phyloP scores from a whole-genome alignment of 2,888 invertebrate genomes.

The Nomada ruficornis region DNA sequence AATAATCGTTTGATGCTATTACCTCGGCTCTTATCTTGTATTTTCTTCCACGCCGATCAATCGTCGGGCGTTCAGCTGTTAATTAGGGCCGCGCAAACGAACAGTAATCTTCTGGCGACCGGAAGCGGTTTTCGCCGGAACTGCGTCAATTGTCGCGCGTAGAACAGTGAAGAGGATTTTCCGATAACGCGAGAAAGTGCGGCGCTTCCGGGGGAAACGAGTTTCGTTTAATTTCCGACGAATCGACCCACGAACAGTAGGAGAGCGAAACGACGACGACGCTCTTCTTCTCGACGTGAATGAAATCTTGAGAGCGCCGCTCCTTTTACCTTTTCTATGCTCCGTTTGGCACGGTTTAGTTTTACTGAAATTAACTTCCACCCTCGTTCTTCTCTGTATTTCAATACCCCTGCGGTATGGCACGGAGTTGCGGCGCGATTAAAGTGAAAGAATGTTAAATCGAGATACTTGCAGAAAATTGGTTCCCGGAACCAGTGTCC shows the following conservation, averaged over 20 bases:
- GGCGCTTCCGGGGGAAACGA: slow-evolving; percentile 31
- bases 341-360: too few species aligned
- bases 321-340: not conserved
- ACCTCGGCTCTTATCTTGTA: not conserved
- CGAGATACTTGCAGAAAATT: slow-evolving; percentile 2
- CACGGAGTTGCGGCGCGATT: too few species aligned
- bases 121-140: slow-evolving; percentile 10
- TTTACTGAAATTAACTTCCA: too few species aligned
- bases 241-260: slow-evolving; percentile 4
- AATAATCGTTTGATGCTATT: not conserved
- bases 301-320: not conserved
- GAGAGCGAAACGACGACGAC: slow-evolving; percentile 25
- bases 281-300: not conserved
- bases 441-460: not conserved
- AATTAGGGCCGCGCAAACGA: not conserved
- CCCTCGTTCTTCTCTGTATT: not conserved
- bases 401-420: not conserved
- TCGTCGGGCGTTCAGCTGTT: not conserved
- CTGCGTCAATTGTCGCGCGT: slow-evolving; percentile 1
- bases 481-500: slow-evolving; percentile 14
- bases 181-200: not conserved
- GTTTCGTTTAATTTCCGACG: slow-evolving; percentile 59
- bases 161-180: slow-evolving; percentile 5
- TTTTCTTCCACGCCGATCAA: not conserved
- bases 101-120: not conserved